phyloP scores from a whole-genome alignment of 64 coral and sea anemone species.

The Cladopsammia gracilis region DNA sequence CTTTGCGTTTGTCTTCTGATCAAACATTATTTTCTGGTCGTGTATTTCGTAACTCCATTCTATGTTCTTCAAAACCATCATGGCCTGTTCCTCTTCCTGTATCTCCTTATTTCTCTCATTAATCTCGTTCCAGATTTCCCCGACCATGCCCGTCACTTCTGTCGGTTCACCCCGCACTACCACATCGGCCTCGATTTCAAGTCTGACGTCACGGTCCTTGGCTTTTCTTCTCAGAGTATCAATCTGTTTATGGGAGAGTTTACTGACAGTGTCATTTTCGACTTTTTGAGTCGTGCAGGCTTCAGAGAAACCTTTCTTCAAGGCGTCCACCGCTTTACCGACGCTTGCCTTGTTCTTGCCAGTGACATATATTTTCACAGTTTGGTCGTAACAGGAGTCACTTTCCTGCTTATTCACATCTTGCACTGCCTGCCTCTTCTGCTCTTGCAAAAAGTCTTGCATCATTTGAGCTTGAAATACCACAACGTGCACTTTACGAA shows the following conservation, averaged over 20 bases:
- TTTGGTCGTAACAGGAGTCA: not conserved
- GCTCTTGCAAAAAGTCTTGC: constrained; percentile 57
- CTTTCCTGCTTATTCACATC: not conserved
- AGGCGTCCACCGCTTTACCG: not conserved
- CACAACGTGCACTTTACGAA: constrained; percentile 58
- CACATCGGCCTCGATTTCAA: constrained; percentile 29
- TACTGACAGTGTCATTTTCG: constrained; percentile 11
- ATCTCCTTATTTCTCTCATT: constrained; percentile 30
- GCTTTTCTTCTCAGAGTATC: constrained; percentile 33
- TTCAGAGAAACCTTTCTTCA: constrained; percentile 58
- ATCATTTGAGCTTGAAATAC: constrained; percentile 72
- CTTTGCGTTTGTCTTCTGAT: not conserved
- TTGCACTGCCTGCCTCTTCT: not conserved
- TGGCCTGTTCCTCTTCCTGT: constrained; percentile 7
- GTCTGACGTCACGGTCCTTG: constrained; percentile 49
- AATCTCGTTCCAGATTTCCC: constrained; percentile 44
- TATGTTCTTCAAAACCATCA: constrained; percentile 1
- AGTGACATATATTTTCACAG: constrained; percentile 30
- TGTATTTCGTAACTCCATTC: constrained; percentile 43
- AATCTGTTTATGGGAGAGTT: constrained; percentile 40
- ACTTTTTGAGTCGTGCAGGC: constrained; percentile 48
- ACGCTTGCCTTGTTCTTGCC: constrained; percentile 31
- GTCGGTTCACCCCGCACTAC: constrained; percentile 52
- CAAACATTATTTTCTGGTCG: not conserved
- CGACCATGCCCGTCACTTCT: constrained; percentile 62